A percentile compares a stretch with the other conserved stretches of the same genome.
These are phyloP conservation scores for Rhipidura dahli DNA, from an alignment of 2,113 vertebrate genomes.

Conservation along the genomic window DNA sequence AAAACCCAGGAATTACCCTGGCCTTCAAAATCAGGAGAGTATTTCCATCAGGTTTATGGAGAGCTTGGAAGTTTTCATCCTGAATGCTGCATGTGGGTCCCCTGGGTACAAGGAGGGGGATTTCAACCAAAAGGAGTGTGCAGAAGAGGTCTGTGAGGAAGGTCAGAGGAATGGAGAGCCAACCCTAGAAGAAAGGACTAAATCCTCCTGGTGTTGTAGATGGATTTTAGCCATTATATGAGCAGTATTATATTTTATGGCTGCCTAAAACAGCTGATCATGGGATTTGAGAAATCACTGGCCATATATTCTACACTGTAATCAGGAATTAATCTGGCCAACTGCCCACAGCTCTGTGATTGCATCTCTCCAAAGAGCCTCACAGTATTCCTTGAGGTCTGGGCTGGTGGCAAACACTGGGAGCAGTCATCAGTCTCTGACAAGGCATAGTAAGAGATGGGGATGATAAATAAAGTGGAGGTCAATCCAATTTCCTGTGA, in stretches of 20 bases:
- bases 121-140: background rate
- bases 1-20: background rate
- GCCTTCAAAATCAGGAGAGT: background rate
- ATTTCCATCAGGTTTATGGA: background rate
- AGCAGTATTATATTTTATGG: background rate
- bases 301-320: background rate
- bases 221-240: background rate
- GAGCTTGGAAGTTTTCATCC: background rate
- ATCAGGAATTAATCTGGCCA: constrained; percentile 5
- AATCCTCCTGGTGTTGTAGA: background rate
- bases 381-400: background rate
- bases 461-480: background rate
- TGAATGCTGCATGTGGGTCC: background rate
- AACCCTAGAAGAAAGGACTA: background rate
- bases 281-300: background rate
- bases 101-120: background rate
- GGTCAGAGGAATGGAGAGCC: background rate
- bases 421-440: background rate
- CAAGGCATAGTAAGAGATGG: background rate
- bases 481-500: background rate
- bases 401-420: background rate
- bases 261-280: constrained; percentile 1
- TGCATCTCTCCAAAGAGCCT: background rate
- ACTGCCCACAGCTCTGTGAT: background rate
- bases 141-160: background rate